Base-by-base conservation (phyloP, 2,888 invertebrate genomes). In the Rapana venosa region DNA sequence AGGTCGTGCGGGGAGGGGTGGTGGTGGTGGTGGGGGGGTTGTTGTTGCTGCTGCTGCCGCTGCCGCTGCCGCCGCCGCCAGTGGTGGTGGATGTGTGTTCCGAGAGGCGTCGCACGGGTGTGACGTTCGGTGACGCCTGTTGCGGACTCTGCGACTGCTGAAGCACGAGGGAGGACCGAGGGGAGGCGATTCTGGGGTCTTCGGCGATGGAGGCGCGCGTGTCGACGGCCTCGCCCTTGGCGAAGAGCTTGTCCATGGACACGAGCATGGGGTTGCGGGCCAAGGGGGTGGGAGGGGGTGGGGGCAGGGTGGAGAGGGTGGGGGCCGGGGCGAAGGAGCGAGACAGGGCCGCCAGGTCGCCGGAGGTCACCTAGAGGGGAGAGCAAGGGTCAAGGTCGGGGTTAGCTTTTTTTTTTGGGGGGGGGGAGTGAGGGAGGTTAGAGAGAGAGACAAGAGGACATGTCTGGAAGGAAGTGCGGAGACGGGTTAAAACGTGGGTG, bases 241-340 rank as follows among this genome's bases (percentile, higher is more conserved):
- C 98, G 96, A 98, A 99, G 79, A 99, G 96, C 92, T 98, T 97
- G 96, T 98, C 98, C 26, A 99, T 98, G 0, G 98, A 98, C 6
- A 98, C 98, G 94, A 98, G 98, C 98, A 99, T 98, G 13, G 96
- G 96, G 92, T 96, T 96, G 91, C 96, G 95, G 79, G 88, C 90
- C 26, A 81, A 79, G 26, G 56, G 81, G 74, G 35, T 58, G 5
- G 84, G 74, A 36, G n/a, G 35, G 26, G 88, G 58, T 47, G 15
- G 58, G 0, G 88, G 81, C 32, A 87, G 70, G 86, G 87, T 61
- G 87, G 70, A 87, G 36, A 70, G 81, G 47, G 61, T 61, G 13
- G 79, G 35, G 4, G 86, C 89, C 1, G 79, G 94, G 32, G 98
- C 98, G 95, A 98, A 98, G 94, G 98, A 98, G 58, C 94, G 93